Base-by-base conservation (phyloP, 2,113 vertebrate genomes). In the Anarhynchus alexandrinus region DNA sequence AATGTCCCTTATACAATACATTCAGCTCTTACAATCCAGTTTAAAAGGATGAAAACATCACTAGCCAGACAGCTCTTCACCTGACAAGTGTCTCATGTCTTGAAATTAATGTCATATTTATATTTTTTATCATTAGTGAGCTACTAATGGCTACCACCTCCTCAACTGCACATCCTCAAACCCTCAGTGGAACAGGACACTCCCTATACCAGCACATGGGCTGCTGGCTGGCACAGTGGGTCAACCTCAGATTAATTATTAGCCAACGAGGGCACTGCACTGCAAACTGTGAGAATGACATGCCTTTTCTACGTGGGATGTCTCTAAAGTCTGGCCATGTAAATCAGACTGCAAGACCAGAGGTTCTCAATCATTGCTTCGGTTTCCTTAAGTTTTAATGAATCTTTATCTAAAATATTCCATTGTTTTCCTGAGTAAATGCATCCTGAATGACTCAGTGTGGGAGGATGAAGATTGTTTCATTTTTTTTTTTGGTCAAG, bases 1-100 rank as follows among this genome's bases (percentile, higher is more conserved):
- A 82, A 38, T 1, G 1, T 34, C 38, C 40, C 26, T 81, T n/a
- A 43, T 0, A 4, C 5, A 38, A 58, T 7, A 47, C 2, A 52
- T n/a, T 90, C 30, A 83, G 30, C 27, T 84, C 43, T 77, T 77
- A 43, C 27, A 83, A 45, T 25, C 20, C 51, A 74, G 22, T 57
- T 64, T 76, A 80, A 77, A 65, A 73, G 54, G 34, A 79, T 9
- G 15, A 80, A 82, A 72, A 21, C 34, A 40, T 25, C 54, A 61
- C 19, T 52, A 66, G 49, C 36, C 71, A 83, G 79, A 42, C 4
- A 89, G 16, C 22, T 54, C 49, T 42, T 70, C 34, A 40, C 21
- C 22, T 49, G 34, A 16, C 25, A 93, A 69, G 22, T 42, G n/a
- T 49, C 69, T 32, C 57, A 58, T 1, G 30, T 26, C 20, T n/a